Conservation (phyloP, 2,888 invertebrate species). For the Oligia latruncula region DNA sequence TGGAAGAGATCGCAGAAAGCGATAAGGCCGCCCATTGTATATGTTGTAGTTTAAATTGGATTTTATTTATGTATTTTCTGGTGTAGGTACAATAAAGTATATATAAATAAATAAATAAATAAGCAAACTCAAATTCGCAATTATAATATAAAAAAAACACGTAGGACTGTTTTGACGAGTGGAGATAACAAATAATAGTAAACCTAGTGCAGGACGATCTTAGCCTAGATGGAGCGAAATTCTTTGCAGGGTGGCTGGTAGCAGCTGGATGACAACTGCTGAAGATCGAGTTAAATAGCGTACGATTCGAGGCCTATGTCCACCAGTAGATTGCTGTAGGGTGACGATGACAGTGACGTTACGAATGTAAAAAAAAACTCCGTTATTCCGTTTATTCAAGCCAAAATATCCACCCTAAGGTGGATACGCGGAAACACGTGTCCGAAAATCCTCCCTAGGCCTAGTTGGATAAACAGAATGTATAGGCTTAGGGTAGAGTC, state of each 20-base stretch:
- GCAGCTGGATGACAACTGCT: background rate
- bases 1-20: background rate
- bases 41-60: background rate
- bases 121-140: no score
- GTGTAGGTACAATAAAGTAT: background rate
- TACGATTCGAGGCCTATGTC: no score
- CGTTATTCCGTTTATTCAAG: background rate
- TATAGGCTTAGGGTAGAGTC: background rate
- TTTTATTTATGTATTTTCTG: background rate
- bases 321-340: background rate
- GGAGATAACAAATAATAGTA: background rate
- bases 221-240: background rate
- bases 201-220: background rate
- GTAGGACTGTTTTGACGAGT: background rate
- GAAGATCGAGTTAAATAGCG: background rate
- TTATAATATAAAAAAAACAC: background rate
- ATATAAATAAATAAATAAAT: no score
- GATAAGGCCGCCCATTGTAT: background rate
- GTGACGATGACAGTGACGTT: no score
- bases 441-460: background rate
- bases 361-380: no score
- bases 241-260: background rate
- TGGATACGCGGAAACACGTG: background rate
- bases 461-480: background rate
- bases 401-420: background rate